Evolutionary conservation across 2,888 invertebrate genomes (phyloP).

Genomic region (Pristionchus japonicus): DNA sequence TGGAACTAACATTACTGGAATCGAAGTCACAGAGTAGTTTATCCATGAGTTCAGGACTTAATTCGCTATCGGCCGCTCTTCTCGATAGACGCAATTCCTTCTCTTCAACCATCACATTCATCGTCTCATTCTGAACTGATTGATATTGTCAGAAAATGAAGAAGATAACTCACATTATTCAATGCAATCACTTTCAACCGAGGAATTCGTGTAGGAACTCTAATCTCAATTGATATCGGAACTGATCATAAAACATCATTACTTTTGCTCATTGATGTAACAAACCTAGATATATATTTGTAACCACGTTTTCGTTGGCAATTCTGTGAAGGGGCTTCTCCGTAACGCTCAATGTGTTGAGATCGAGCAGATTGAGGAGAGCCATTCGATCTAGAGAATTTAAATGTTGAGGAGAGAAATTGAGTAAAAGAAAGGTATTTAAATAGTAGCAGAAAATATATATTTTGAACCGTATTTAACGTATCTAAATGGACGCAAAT

Average conservation of each 20-base stretch:
- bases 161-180: background rate
- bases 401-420: background rate
- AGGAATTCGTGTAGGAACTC: background rate
- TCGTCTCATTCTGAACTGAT: background rate
- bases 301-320: background rate
- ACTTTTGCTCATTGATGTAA: background rate
- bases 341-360: background rate
- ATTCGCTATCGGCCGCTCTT: background rate
- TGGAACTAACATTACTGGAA: background rate
- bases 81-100: background rate
- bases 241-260: background rate
- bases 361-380: background rate
- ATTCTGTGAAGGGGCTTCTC: conserved; percentile 1
- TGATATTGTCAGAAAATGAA: background rate
- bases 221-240: background rate
- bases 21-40: background rate
- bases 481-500: background rate
- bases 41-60: background rate
- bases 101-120: background rate
- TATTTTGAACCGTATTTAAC: too few relatives aligned
- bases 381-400: background rate
- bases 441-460: too few relatives aligned
- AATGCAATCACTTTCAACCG: background rate
- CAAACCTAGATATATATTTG: background rate
- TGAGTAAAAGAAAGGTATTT: too few relatives aligned